A percentile compares a stretch with the other conserved stretches of the same genome.
Conservation (phyloP, 2,888 invertebrate genomes). For the Petrolisthes manimaculis region DNA sequence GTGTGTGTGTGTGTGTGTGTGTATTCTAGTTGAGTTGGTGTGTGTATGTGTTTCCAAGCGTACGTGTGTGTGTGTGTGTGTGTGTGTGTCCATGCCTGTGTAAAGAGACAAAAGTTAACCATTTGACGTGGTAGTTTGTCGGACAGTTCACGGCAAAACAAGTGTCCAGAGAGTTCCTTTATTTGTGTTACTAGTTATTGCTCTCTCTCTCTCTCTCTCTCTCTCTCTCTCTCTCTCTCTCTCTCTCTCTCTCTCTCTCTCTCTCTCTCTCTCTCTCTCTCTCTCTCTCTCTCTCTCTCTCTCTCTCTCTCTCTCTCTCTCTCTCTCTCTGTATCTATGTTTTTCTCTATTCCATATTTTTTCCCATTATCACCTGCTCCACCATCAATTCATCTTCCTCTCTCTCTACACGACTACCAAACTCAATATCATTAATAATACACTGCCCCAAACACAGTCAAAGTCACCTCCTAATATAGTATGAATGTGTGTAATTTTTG, state of each 20-base stretch:
- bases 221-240: slow-evolving; percentile 19
- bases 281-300: not conserved
- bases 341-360: not conserved
- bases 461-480: not conserved
- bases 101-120: not conserved
- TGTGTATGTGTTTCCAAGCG: not conserved
- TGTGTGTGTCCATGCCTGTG: not conserved
- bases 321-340: no score
- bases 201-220: not conserved
- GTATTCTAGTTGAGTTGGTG: not conserved
- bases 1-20: no score
- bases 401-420: not conserved
- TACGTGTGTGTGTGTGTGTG: not conserved
- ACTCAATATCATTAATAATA: not conserved
- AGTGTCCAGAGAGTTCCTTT: not conserved
- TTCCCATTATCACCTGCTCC: not conserved
- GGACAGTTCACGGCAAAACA: not conserved
- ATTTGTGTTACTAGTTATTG: not conserved
- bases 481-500: no score
- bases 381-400: not conserved
- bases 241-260: slow-evolving; percentile 1
- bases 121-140: not conserved
- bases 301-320: not conserved
- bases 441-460: not conserved
- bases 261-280: no score